These are phyloP conservation scores for Turdus rufiventris DNA, from an alignment of 2,113 vertebrate genomes.

Conservation along the genomic window DNA sequence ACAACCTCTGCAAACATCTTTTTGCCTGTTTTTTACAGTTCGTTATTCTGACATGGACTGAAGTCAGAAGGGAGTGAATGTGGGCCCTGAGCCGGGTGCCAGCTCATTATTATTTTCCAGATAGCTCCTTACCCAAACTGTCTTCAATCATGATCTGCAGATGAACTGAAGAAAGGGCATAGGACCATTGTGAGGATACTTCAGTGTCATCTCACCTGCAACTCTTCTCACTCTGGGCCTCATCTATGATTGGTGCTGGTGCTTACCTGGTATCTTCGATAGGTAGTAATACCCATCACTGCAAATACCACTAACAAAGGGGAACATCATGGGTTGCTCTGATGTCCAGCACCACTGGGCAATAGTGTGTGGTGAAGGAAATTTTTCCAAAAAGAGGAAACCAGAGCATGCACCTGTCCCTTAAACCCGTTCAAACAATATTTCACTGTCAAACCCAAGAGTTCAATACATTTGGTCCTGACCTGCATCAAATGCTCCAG, in stretches of 20 bases:
- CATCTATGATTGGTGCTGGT: not conserved
- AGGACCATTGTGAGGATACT: not conserved
- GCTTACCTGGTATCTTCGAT: not conserved
- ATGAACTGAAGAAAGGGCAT: not conserved
- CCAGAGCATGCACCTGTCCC: not conserved
- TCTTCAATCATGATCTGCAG: accelerated
- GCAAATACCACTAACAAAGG: not conserved
- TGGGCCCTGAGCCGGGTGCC: not conserved
- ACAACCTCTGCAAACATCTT: not conserved
- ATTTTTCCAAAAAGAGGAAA: not conserved
- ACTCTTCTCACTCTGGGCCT: not conserved
- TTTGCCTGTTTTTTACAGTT: not conserved
- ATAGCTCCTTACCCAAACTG: not conserved
- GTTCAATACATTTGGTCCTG: not conserved
- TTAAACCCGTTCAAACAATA: not conserved
- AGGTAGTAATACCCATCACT: not conserved
- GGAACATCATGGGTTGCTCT: not conserved
- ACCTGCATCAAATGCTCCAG: not conserved
- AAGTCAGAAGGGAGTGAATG: not conserved
- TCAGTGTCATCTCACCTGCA: not conserved
- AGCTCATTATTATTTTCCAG: not conserved
- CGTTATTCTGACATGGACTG: not conserved
- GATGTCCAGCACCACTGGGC: not conserved
- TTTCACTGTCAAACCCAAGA: not conserved
- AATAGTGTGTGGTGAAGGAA: accelerated